phyloP scores from a whole-genome alignment of 30 jellyfish, hydroid and myxozoan species.

The Hydractinia echinata region DNA sequence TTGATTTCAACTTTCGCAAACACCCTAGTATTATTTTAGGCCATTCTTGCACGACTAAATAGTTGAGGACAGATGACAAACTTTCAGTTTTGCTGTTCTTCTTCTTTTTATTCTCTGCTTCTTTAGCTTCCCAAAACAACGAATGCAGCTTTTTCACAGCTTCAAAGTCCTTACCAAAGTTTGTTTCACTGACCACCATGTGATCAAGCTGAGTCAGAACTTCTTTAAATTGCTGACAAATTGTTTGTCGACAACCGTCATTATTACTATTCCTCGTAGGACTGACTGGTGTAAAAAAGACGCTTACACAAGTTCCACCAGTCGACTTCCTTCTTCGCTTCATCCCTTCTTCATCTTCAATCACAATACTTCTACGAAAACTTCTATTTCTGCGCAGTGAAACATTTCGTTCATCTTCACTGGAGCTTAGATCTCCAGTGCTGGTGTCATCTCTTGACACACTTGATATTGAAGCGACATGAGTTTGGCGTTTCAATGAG shows the following conservation, averaged over 20 bases:
- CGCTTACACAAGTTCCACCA: constrained; percentile 28
- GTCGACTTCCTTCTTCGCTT: constrained; percentile 1
- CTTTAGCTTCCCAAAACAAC: constrained; percentile 25
- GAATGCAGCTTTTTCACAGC: constrained; percentile 21
- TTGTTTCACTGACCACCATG: constrained; percentile 20
- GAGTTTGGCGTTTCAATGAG: neutral
- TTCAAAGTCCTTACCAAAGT: constrained; percentile 21
- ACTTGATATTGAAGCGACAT: neutral
- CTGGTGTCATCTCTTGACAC: neutral
- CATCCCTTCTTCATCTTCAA: constrained; percentile 27
- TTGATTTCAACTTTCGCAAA: constrained; percentile 40
- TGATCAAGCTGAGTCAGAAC: constrained; percentile 17
- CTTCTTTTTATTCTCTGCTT: neutral
- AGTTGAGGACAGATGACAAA: constrained; percentile 16
- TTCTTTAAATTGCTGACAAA: constrained; percentile 17
- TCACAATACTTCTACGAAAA: constrained; percentile 30
- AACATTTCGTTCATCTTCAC: constrained; percentile 19
- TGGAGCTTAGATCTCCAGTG: constrained; percentile 11
- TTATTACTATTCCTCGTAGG: neutral
- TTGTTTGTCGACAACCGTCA: neutral
- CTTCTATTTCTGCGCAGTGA: constrained; percentile 20
- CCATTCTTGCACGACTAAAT: constrained; percentile 49
- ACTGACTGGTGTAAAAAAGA: constrained; percentile 23
- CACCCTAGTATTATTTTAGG: constrained; percentile 62
- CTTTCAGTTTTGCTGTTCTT: neutral